Conservation (phyloP, 2,888 invertebrate species). For the Tetragnatha montana region DNA sequence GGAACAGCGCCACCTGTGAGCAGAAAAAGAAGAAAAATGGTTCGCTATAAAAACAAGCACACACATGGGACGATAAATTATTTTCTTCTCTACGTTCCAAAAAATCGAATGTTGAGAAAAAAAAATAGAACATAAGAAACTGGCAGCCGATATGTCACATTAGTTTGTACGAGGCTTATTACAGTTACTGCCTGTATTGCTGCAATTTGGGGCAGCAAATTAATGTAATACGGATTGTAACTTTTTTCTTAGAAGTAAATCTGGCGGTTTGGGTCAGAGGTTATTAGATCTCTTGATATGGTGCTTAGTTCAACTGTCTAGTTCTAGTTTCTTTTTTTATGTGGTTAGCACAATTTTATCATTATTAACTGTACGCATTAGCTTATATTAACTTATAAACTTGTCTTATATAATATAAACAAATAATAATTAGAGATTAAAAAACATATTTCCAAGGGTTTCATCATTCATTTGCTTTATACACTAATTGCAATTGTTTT, state of each 20-base stretch:
- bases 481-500: too few species aligned
- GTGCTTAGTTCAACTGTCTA: too few species aligned
- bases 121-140: slow-evolving; percentile 54
- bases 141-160: slow-evolving; percentile 44
- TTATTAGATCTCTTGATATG: background rate
- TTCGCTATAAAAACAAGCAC: slow-evolving; percentile 33
- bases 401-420: too few species aligned
- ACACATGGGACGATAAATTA: slow-evolving; percentile 58
- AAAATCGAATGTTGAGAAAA: slow-evolving; percentile 37
- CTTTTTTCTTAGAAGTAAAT: background rate
- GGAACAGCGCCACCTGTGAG: slow-evolving; percentile 49
- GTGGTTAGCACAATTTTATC: too few species aligned
- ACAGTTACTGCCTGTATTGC: slow-evolving; percentile 29
- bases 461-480: too few species aligned
- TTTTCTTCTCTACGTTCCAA: slow-evolving; percentile 37
- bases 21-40: slow-evolving; percentile 32
- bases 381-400: too few species aligned
- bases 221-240: slow-evolving; percentile 25
- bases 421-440: too few species aligned
- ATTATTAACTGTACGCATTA: too few species aligned
- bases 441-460: too few species aligned
- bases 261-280: background rate
- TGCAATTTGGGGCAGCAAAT: slow-evolving; percentile 38
- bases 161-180: slow-evolving; percentile 52
- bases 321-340: too few species aligned